Conservation (phyloP, 1,140 invertebrate genomes). For the Portunus trituberculatus region DNA sequence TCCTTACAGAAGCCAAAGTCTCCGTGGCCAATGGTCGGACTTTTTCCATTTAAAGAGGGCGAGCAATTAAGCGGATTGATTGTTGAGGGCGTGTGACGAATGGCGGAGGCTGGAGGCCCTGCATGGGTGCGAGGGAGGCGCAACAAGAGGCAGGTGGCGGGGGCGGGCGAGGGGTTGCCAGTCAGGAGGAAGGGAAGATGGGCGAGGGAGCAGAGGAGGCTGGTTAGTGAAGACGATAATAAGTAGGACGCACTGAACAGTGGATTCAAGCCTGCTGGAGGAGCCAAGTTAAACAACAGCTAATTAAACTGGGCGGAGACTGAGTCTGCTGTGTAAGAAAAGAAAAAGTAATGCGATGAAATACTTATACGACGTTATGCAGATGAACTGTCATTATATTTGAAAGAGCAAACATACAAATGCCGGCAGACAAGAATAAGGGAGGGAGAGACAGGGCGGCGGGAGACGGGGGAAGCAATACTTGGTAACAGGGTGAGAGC, state of each 20-base stretch:
- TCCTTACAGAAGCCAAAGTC: conserved; percentile 67
- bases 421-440: neutral
- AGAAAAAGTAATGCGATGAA: neutral
- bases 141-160: conserved; percentile 34
- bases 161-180: neutral
- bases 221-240: neutral
- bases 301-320: neutral
- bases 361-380: neutral
- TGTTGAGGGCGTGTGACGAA: conserved; percentile 47
- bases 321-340: neutral
- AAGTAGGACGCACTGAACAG: neutral
- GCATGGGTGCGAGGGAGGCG: neutral
- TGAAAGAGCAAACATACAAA: neutral
- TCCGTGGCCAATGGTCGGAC: conserved; percentile 53
- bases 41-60: conserved; percentile 56
- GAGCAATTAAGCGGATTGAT: conserved; percentile 55
- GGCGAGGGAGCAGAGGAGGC: neutral
- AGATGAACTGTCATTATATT: neutral
- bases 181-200: neutral
- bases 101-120: conserved; percentile 27
- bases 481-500: neutral
- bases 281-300: neutral
- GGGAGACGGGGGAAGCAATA: neutral
- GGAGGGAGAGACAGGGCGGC: neutral
- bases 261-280: neutral